Evolutionary conservation across 2,888 invertebrate species (phyloP), one percentile per base, ranked within the genome.

Genomic region (Conistra vaccinii): DNA sequence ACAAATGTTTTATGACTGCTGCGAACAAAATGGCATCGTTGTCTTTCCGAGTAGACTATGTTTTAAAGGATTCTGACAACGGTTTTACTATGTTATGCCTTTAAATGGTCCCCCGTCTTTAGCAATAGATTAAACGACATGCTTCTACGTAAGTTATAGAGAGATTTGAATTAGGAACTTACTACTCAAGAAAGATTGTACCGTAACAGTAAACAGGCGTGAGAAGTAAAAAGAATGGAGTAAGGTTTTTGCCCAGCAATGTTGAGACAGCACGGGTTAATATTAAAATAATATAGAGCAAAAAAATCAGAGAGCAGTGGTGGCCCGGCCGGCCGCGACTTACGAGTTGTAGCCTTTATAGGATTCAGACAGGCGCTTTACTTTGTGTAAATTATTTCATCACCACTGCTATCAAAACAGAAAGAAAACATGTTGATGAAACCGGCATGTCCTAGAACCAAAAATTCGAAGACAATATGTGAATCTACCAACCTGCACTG

Each of bases 11-110:
- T 61, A n/a, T 29, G 3, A 39, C 12, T 29, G 23, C 29, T 73
- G 71, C 14, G 1, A 71, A 29, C 29, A 20, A 73, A 58, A 29
- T 60, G 51, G 5, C n/a, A 72, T 35, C 20, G 51, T 42, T 14
- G 26, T 20, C 1, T 17, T 57, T 35, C 17, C 70, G 26, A 45
- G 26, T 17, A 7, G 35, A 10, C 35, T 7, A 1, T 29, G 6
- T 17, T 48, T 35, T 3, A 23, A 72, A 69, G 14, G 14, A 14
- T 53, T 35, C n/a, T 23, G 35, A 62, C 3, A 35, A 14, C 3
- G 62, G 14, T 63, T 26, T 65, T 26, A 26, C 42, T 62, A 14
- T 23, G 7, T 23, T 48, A 48, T 6, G 6, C 48, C 2, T 4
- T 20, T 51, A 51, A 20, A 51, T 51, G 51, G 51, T 9, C 48